Evolutionary conservation across 1,140 invertebrate genomes (phyloP), one percentile per base, ranked within the genome.

Genomic region (Metopolophium dirhodum): DNA sequence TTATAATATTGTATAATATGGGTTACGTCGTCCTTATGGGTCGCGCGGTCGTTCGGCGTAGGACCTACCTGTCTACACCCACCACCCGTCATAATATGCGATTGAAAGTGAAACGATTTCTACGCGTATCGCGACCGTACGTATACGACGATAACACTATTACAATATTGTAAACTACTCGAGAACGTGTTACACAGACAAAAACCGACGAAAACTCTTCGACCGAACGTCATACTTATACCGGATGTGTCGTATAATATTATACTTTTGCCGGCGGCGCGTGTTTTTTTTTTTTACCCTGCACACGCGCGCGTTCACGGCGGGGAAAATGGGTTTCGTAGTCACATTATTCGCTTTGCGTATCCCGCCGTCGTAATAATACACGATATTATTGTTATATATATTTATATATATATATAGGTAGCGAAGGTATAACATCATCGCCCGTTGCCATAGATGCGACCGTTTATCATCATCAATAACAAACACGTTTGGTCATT

Each of bases 401-500:
- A 54, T 54, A 54, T 54, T 18, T 51, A 51, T 68, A n/a, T 68
- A 68, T 68, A 68, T 68, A 54, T 49, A 68, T 68, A n/a, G 61
- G 61, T 68, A 68, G 9, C 23, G 11, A 14, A 26, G 35, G 35
- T 68, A 35, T 30, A 90, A 68, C 35, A 93, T 93, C 82, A 93
- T 54, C 45, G 82, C 82, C 82, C 82, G 91, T 93, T 93, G 91
- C 91, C 91, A 93, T 93, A 93, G 91, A 93, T 93, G 91, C 91
- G 49, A 82, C 82, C 77, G 82, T 93, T 93, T 86, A 85, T 93
- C 91, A 93, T 93, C 91, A 93, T 93, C 77, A 57, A 93, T 93
- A 91, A 93, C 91, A 93, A 93, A 92, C 47, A 61, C 91, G 91
- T 93, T 93, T 93, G 68, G 91, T 93, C 91, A 93, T 93, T 93